These are phyloP conservation scores for Vandiemenella viatica DNA, from an alignment of 2,888 invertebrate species.

Conservation along the genomic window DNA sequence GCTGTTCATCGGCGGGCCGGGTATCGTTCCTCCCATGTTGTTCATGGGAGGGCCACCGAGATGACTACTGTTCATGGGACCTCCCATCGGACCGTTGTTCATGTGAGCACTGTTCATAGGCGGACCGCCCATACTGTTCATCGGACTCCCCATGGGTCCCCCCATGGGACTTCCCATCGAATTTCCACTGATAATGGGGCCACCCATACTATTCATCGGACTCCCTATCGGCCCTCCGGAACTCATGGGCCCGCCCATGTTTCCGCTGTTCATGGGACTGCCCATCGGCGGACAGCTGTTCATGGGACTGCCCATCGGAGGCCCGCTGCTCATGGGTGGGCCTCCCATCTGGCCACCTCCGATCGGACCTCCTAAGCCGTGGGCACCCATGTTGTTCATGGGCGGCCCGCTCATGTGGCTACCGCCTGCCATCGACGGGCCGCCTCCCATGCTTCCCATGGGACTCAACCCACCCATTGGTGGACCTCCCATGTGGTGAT, in stretches of 20 bases:
- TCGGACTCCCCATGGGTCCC: slow-evolving; percentile 27
- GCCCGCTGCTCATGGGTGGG: slow-evolving; percentile 53
- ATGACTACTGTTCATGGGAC: slow-evolving; percentile 12
- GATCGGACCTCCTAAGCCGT: slow-evolving; percentile 25
- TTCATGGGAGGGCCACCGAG: slow-evolving; percentile 38
- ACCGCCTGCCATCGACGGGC: slow-evolving; percentile 12
- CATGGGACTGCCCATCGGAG: slow-evolving; percentile 39
- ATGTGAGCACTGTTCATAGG: slow-evolving; percentile 14
- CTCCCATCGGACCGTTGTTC: slow-evolving; percentile 23
- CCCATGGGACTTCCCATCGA: slow-evolving; percentile 38
- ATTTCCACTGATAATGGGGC: slow-evolving; percentile 40
- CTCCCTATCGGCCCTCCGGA: slow-evolving; percentile 37
- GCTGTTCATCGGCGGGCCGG: slow-evolving; percentile 19
- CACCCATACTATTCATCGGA: slow-evolving; percentile 22
- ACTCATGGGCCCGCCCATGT: slow-evolving; percentile 34
- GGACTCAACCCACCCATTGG: slow-evolving; percentile 33
- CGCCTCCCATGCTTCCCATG: slow-evolving; percentile 35
- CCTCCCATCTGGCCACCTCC: slow-evolving; percentile 32
- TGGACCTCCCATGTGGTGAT: slow-evolving; percentile 45
- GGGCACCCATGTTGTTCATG: slow-evolving; percentile 27
- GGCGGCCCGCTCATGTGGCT: slow-evolving; percentile 24
- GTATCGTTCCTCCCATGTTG: slow-evolving; percentile 49
- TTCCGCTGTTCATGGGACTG: slow-evolving; percentile 38
- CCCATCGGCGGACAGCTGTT: slow-evolving; percentile 51
- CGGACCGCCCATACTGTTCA: slow-evolving; percentile 18